Evolutionary conservation across 2,888 invertebrate species (phyloP), one percentile per base, ranked within the genome.

Genomic region (Furcula furcula): DNA sequence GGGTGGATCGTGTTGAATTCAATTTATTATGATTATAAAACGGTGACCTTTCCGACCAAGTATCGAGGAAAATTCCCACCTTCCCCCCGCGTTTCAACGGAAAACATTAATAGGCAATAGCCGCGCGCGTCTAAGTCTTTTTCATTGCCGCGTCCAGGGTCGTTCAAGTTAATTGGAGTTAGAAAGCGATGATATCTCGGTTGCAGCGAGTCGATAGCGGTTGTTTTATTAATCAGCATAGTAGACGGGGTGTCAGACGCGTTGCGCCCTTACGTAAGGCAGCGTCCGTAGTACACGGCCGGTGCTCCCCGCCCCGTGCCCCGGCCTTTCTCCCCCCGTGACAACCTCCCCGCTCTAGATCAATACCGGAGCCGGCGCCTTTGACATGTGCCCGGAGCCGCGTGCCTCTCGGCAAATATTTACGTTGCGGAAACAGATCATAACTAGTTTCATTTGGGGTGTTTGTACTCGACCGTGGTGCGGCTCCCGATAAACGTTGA

Each of bases 321-420:
- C n/a, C 45, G 40, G 39, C 41, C 33, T 26, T 27, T 44, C 33
- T 27, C 28, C 46, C n/a, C 44, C 42, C 33, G 33, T 18, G 12
- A 23, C 40, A 31, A 30, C 31, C 35, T 34, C 55, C 69, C 70
- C 75, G 59, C 78, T 70, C 76, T 81, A 85, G 86, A 87, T 88
- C 87, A 87, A 88, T 88, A 88, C 85, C 78, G 74, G 69, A 76
- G 81, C 78, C 83, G 78, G 79, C 76, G 83, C 86, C 84, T 86
- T 86, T 86, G 87, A 86, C 87, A 86, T 85, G 85, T 85, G 85
- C 82, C 80, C 77, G 73, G 70, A 74, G 71, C 75, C 78, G 74
- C 79, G 73, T 76, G 76, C 76, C 76, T 65, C 76, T 76, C 78
- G 62, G 81, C 85, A 81, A 87, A 88, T 88, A 87, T 87, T 87